Percentiles rank a stretch among this genome's conserved stretches.
Evolutionary conservation across 2,888 invertebrate species (phyloP).

Genomic region (Tenthredo livida): DNA sequence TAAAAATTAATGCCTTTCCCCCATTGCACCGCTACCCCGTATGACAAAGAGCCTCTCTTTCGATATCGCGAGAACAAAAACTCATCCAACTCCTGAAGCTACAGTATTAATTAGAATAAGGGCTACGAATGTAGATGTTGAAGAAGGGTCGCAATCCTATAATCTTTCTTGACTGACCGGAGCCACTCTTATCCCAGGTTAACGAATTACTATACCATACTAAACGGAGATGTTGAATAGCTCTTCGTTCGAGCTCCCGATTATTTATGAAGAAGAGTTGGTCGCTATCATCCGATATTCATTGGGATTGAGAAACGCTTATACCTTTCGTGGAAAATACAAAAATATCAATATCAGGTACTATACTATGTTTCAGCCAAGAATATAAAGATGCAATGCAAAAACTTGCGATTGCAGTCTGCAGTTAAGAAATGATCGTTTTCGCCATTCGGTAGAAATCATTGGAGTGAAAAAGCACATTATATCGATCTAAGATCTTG

Average conservation of each 20-base stretch:
- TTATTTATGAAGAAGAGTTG: not conserved
- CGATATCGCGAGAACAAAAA: not conserved
- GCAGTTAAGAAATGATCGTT: not conserved
- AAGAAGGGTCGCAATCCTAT: not conserved
- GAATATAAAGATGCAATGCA: not conserved
- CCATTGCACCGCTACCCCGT: not conserved
- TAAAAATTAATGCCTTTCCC: slow-evolving; percentile 22
- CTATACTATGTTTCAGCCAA: not conserved
- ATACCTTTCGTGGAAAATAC: not conserved
- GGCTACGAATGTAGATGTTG: not conserved
- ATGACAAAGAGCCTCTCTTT: not conserved
- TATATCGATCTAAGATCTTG: not conserved
- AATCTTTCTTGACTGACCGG: not conserved
- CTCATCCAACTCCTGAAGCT: not conserved
- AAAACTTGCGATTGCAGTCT: not conserved
- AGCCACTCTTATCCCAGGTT: not conserved
- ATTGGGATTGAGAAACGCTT: no score
- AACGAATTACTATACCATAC: no score
- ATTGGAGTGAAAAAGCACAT: not conserved
- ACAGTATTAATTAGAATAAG: not conserved
- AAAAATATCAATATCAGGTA: not conserved
- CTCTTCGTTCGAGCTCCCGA: not conserved
- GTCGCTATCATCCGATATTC: not conserved
- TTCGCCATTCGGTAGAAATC: not conserved
- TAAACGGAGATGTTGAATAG: not conserved